Percentiles rank a stretch among this genome's conserved stretches.
Evolutionary conservation across 2,113 vertebrate genomes (phyloP).

Genomic region (Equus quagga): DNA sequence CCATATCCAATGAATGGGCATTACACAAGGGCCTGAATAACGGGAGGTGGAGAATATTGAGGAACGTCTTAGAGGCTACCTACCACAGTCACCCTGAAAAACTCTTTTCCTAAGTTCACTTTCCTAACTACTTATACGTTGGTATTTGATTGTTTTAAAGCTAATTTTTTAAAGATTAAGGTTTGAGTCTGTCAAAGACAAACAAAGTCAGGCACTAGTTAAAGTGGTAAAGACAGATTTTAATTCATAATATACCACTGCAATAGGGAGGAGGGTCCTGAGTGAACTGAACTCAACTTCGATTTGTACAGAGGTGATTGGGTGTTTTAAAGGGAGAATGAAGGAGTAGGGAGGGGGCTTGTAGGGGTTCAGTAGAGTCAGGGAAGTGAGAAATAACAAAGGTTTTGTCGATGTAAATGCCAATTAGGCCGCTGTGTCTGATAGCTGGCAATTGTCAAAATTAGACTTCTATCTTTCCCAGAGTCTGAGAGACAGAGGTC

Average conservation of each 20-base stretch:
- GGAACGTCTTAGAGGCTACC: neutral
- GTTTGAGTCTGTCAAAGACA: neutral
- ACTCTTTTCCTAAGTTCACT: neutral
- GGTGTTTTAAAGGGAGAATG: neutral
- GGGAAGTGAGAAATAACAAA: neutral
- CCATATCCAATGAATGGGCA: neutral
- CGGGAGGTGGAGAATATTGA: neutral
- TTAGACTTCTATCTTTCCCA: neutral
- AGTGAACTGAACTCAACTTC: neutral
- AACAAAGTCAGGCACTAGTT: neutral
- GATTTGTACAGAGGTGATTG: neutral
- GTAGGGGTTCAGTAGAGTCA: neutral
- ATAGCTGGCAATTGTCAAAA: neutral
- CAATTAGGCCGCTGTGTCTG: neutral
- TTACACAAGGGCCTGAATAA: neutral
- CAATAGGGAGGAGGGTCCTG: neutral
- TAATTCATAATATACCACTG: neutral
- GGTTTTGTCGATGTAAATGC: neutral
- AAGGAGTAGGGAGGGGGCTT: accelerated
- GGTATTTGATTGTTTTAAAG: neutral
- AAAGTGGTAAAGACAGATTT: neutral
- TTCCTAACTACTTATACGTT: neutral
- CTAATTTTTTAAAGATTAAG: neutral
- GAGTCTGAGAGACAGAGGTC: neutral
- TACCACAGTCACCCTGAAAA: neutral